Evolutionary conservation across 2,113 vertebrate species (phyloP), one percentile per base, ranked within the genome.

Genomic region (Chloropsis cyanopogon): DNA sequence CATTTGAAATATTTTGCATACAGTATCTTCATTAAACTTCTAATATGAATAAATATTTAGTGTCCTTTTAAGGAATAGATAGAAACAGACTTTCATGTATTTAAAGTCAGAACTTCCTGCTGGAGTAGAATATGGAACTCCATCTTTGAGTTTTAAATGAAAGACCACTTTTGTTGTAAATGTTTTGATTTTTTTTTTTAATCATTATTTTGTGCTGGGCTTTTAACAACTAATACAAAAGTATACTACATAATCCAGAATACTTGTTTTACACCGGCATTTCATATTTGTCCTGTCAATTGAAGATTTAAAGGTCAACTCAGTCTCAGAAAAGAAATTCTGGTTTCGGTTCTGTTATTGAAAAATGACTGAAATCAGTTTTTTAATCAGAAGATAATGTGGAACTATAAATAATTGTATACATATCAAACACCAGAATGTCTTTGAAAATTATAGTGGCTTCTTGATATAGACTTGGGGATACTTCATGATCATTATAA

Each of bases 401-500:
- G 23, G 60, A 95, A 91, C 53, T 47, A 61, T 65, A 49, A 77
- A 47, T 77, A 93, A 72, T 20, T 49, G 10, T 82, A 15, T 76
- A 70, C 18, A 0, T 91, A 91, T 92, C 73, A 87, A 93, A 82
- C 81, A 97, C 82, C 85, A 90, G 86, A 95, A 95, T 93, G 92
- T 95, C 88, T 93, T 90, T 93, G 61, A 86, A 92, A 94, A 94
- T 86, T 88, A 39, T 69, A 92, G 42, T 88, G 88, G 82, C 85
- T 91, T 96, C 82, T 85, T 16, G 14, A 76, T n/a, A 37, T 17
- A 90, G 73, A 87, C 73, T 72, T 90, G 93, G 84, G 75, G 77
- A 39, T 91, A 87, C 70, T 96, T 95, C 63, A 85, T 91, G 93
- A 88, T 86, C 91, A 61, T 95, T 94, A 77, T 90, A 96, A 73